Evolutionary conservation across 92 coral and sea anemone genomes (phyloP), one percentile per base, ranked within the genome.

Genomic region (Meandrina meandrites): DNA sequence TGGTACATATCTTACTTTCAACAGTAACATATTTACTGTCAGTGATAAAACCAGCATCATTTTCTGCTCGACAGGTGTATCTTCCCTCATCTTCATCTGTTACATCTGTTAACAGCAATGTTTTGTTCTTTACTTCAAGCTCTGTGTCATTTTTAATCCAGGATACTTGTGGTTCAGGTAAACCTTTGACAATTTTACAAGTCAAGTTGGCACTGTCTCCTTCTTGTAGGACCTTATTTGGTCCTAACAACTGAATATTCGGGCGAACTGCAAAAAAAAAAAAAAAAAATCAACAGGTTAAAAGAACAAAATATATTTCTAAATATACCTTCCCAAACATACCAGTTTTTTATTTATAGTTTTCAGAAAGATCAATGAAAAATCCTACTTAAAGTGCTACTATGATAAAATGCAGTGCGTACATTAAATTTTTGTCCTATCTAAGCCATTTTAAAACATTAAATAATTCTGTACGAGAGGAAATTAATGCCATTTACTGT

Each of bases 31-130:
- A 64, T 64, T n/a, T 64, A 16, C 70, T 64, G 16, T 64, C 70
- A 34, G 42, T 71, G 4, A 18, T 14, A 34, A 6, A 27, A 48
- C 80, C 80, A 14, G 35, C 80, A 0, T 4, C 80, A 76, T 76
- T 76, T 12, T 8, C 11, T 14, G 80, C 80, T 28, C 48, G n/a
- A 76, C 80, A 76, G 35, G 80, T 76, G 80, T 76, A 76, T 10
- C 21, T 45, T 45, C 62, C 80, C 37, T 76, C 62, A 18, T 48
- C 80, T 47, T 13, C 36, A 24, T n/a, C 37, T n/a, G 34, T 76
- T n/a, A 76, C 37, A 21, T 76, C 4, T 24, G 34, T 42, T 3
- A 76, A 22, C 37, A 10, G 37, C 60, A 76, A 30, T 22, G 40
- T 27, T 47, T 8, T n/a, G 10, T 28, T 40, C 57, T n/a, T 48